Evolutionary conservation across 1,140 invertebrate genomes (phyloP).

Genomic region (Druon quercuslanigerum): DNA sequence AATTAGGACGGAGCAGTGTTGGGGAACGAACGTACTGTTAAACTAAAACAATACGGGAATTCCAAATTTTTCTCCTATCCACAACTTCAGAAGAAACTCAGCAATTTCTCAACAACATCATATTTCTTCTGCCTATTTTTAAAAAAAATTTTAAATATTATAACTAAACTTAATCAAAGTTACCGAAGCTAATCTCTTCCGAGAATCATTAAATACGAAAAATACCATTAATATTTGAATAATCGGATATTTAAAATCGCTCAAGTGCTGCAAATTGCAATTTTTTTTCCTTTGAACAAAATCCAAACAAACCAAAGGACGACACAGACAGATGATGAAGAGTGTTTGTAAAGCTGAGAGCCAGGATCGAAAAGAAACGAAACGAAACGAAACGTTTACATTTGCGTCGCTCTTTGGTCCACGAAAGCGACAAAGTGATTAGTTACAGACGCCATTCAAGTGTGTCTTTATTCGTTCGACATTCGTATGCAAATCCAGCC

Average conservation of each 20-base stretch:
- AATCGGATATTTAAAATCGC: neutral
- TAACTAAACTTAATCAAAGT: no score
- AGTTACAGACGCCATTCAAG: constrained; percentile 29
- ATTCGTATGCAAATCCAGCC: constrained; percentile 26
- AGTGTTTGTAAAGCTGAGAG: constrained; percentile 18
- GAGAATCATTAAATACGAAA: neutral
- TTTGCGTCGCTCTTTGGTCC: constrained; percentile 19
- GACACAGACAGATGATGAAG: constrained; percentile 27
- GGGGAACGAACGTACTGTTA: no score
- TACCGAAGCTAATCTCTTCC: no score
- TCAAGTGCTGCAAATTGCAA: constrained; percentile 3
- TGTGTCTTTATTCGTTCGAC: constrained; percentile 29
- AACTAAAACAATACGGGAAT: no score
- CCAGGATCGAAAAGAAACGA: constrained; percentile 23
- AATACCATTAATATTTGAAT: neutral
- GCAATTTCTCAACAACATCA: no score
- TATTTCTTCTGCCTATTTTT: no score
- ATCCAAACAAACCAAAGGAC: constrained; percentile 28
- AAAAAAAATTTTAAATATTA: no score
- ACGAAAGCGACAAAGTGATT: constrained; percentile 30
- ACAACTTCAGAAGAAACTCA: no score
- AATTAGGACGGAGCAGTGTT: no score
- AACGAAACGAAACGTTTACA: constrained; percentile 29
- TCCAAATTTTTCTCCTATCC: no score
- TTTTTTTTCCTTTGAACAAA: neutral